A percentile compares a stretch with the other conserved stretches of the same genome.
These are phyloP conservation scores for Anthonomus grandis DNA, from an alignment of 1,140 invertebrate genomes.

Conservation along the genomic window DNA sequence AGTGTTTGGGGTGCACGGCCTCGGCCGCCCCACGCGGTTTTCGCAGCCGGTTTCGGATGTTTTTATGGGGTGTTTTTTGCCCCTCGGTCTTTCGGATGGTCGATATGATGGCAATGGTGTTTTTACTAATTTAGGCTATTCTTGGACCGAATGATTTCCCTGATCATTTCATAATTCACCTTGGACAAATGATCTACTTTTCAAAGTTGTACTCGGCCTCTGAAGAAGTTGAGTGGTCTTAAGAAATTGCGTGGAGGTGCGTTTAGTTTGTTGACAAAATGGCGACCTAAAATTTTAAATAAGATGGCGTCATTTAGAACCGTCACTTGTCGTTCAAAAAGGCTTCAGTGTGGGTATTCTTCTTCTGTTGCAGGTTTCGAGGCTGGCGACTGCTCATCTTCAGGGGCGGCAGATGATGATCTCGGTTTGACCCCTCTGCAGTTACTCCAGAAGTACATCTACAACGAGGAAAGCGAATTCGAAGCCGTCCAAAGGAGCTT, in stretches of 20 bases:
- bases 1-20: too few species aligned
- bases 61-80: too few species aligned
- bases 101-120: too few species aligned
- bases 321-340: background rate
- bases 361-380: slow-evolving; percentile 36
- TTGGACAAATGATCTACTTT: too few species aligned
- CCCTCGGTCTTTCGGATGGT: too few species aligned
- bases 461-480: slow-evolving; percentile 24
- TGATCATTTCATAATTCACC: too few species aligned
- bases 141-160: too few species aligned
- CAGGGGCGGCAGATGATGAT: slow-evolving; percentile 31
- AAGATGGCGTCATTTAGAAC: background rate
- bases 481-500: background rate
- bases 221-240: background rate
- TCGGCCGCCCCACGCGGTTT: too few species aligned
- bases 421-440: slow-evolving; percentile 30
- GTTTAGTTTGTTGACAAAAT: background rate
- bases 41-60: too few species aligned
- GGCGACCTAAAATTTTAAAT: background rate
- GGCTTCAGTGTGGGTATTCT: background rate
- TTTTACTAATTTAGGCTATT: too few species aligned
- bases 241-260: background rate
- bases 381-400: slow-evolving; percentile 36
- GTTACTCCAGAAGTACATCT: slow-evolving; percentile 38
- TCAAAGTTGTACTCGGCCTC: background rate